These are phyloP conservation scores for Hoplostethus atlanticus DNA, from an alignment of 2,797 vertebrate genomes.

Conservation along the genomic window DNA sequence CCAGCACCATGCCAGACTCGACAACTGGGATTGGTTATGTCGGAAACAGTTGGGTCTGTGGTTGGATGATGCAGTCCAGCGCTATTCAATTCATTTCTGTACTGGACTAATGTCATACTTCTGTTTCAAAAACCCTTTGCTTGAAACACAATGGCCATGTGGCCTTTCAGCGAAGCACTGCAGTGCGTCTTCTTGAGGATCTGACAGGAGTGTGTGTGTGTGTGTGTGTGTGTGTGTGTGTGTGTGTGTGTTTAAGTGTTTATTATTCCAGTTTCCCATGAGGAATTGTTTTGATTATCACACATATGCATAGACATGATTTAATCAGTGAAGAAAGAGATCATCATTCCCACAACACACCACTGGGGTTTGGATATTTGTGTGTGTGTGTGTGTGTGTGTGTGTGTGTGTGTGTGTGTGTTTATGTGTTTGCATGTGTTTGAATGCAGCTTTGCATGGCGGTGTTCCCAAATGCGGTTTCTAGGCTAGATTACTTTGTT, in stretches of 20 bases:
- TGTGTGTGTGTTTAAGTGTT: not conserved
- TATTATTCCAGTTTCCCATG: constrained; percentile 1
- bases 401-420: constrained; percentile 6
- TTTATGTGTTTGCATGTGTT: constrained; percentile 22
- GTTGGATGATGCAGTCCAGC: constrained; percentile 33
- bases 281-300: constrained; percentile 45
- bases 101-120: constrained; percentile 39
- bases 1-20: constrained; percentile 41
- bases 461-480: constrained; percentile 33
- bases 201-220: not conserved
- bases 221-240: not conserved
- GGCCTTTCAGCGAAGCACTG: not conserved
- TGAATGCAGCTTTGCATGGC: constrained; percentile 42
- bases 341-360: constrained; percentile 26
- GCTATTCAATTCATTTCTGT: constrained; percentile 31
- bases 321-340: constrained; percentile 39
- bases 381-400: constrained; percentile 4
- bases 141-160: constrained; percentile 23
- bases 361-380: constrained; percentile 11
- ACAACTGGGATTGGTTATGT: constrained; percentile 61
- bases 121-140: constrained; percentile 18
- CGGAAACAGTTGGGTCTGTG: constrained; percentile 39
- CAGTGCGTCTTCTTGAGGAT: constrained; percentile 6
- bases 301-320: constrained; percentile 38
- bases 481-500: constrained; percentile 27